Evolutionary conservation across 35 echinoderm and acorn worm species (phyloP).

Genomic region (Ptychodera flava): DNA sequence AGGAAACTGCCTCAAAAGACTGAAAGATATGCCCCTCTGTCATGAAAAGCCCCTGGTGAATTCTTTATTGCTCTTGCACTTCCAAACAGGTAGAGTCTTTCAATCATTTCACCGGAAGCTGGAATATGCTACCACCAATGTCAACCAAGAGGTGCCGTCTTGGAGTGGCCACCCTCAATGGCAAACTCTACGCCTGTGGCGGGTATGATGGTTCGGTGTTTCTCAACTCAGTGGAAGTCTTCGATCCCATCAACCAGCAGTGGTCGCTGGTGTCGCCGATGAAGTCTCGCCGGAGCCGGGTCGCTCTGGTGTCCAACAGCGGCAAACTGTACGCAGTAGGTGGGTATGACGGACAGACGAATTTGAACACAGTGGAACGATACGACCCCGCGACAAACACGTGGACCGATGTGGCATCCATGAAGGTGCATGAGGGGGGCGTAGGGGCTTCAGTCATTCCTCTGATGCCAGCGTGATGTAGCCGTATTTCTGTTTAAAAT

Average conservation of each 20-base stretch:
- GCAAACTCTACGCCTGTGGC: constrained; percentile 94
- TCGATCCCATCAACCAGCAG: constrained; percentile 77
- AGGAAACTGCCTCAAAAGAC: no score
- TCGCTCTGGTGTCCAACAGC: constrained; percentile 83
- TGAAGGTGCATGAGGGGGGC: constrained; percentile 91
- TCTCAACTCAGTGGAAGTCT: constrained; percentile 89
- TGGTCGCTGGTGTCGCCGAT: constrained; percentile 77
- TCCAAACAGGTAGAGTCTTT: constrained; percentile 98
- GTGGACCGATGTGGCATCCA: constrained; percentile 66
- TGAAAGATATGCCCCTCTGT: no score
- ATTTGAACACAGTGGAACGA: constrained; percentile 87
- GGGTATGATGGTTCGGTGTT: constrained; percentile 96
- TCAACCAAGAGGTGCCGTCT: constrained; percentile 87
- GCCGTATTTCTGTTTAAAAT: no score
- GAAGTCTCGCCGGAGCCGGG: constrained; percentile 78
- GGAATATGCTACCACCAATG: constrained; percentile 90
- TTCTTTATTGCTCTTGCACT: no score
- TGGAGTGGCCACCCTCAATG: constrained; percentile 85
- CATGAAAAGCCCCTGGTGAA: no score
- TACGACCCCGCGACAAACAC: constrained; percentile 62
- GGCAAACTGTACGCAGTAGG: constrained; percentile 87
- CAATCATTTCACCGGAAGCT: constrained; percentile 94
- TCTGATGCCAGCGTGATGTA: constrained; percentile 3
- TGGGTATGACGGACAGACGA: constrained; percentile 89
- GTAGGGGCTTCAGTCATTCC: constrained; percentile 96